Evolutionary conservation across 1,140 invertebrate species (phyloP), one percentile per base, ranked within the genome.

Genomic region (Drosophila ambigua): DNA sequence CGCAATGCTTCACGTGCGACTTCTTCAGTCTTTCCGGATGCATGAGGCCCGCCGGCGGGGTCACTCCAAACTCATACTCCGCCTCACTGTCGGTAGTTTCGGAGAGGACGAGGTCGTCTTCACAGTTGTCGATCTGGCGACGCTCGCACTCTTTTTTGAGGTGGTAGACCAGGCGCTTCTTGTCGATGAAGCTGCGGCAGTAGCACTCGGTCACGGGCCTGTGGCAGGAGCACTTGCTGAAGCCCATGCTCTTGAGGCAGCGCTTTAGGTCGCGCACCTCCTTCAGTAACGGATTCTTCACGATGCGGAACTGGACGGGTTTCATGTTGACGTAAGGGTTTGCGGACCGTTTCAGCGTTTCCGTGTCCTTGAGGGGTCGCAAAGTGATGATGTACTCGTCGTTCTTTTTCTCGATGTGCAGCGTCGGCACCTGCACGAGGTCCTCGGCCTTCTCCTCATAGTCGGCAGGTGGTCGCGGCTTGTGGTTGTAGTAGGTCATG

Each of bases 41-140:
- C 39, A 92, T 87, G 0, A 91, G 41, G 3, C 91, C 91, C 0
- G 89, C 91, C 7, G 91, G 91, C 8, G 91, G 91, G 5, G 91
- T 92, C 2, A 92, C 91, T 3, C 79, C 84, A 15, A 92, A 90
- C 44, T 92, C 88, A 28, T 80, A 90, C 54, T 92, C 90, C 2
- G 57, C 68, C 58, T 92, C 91, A 41, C 81, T 88, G 41, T 91
- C 90, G 7, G 77, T 79, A 6, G 87, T 84, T 5, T 92, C 91
- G 0, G 88, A 88, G 0, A 92, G 66, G 0, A 89, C 69, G 5
- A 92, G 52, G 0, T 61, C 61, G 5, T 77, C 35, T 24, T 77
- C 72, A 24, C 79, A 82, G 35, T 44, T 24, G 0, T 46, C 13
- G 15, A 92, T 52, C 3, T 74, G 5, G 0, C 85, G 75, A 1